Evolutionary conservation across 2,888 invertebrate genomes (phyloP), one percentile per base, ranked within the genome.

Genomic region (Leucoma salicis): DNA sequence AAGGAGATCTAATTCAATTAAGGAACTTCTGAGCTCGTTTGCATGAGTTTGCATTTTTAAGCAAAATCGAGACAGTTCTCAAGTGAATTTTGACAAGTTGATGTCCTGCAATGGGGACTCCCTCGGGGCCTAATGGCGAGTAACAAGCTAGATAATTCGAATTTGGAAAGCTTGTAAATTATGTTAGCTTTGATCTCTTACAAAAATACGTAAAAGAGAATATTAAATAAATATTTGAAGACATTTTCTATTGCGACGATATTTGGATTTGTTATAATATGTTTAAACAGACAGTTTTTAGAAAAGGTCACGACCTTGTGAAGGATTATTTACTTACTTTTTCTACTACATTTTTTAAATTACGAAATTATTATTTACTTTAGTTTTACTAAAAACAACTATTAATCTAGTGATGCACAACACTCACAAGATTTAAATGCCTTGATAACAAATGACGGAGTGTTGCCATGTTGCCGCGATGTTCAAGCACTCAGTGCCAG

Each of bases 31-130:
- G 67, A 73, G 74, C 79, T 86, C 85, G 83, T 87, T 88, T 87
- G 87, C 87, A 88, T 88, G 80, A 87, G 73, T 86, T 87, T 83
- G 84, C 86, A 87, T 87, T 88, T 88, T 84, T 82, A 79, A 84
- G 64, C 66, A 73, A 73, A 72, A 80, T 70, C 70, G 75, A 78
- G 78, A 74, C 68, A 72, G 64, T 64, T 70, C 71, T 66, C 60
- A 50, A 69, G 70, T 64, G 66, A 76, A 77, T 78, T 82, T 78
- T 79, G 81, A 79, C 78, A 81, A 80, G 74, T 74, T 70, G 74
- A 71, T 70, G 73, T 69, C 73, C 69, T 66, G 63, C 57, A 63
- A 49, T 46, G 57, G 40, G 48, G 47, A 42, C 54, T 52, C 57
- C 53, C 63, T 57, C 31, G 60, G 63, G 66, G 63, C 55, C 54